These are phyloP conservation scores for Tribolium madens DNA, from an alignment of 1,140 invertebrate genomes.

Conservation along the genomic window DNA sequence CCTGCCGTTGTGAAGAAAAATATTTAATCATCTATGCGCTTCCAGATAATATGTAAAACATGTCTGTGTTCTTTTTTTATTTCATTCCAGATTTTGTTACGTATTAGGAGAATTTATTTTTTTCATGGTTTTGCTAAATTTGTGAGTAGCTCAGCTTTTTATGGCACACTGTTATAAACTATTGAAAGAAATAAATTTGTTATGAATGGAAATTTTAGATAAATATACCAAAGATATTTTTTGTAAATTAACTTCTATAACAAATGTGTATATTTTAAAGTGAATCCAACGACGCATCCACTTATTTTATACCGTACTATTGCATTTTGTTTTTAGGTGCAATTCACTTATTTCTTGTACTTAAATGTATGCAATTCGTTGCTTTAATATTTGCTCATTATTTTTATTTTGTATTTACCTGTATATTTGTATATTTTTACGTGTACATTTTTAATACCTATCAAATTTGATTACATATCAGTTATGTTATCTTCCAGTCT, in stretches of 20 bases:
- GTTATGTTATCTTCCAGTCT: constrained; percentile 49
- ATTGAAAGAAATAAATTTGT: constrained; percentile 56
- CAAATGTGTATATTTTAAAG: constrained; percentile 62
- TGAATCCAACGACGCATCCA: constrained; percentile 57
- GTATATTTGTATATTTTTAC: constrained; percentile 49
- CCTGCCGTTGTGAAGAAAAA: constrained; percentile 25
- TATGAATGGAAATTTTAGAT: constrained; percentile 59
- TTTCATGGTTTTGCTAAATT: constrained; percentile 8
- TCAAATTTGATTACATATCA: constrained; percentile 28
- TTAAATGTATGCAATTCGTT: constrained; percentile 48
- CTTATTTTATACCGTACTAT: constrained; percentile 49
- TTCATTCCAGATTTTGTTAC: constrained; percentile 35
- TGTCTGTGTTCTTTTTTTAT: constrained; percentile 36
- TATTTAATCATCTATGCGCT: constrained; percentile 47
- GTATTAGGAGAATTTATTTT: constrained; percentile 36
- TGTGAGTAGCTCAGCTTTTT: constrained; percentile 41
- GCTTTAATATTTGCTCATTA: constrained; percentile 49
- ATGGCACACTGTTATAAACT: constrained; percentile 55
- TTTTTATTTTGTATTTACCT: constrained; percentile 47
- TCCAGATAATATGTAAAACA: constrained; percentile 45
- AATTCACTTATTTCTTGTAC: constrained; percentile 48
- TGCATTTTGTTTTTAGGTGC: constrained; percentile 50
- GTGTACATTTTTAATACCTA: constrained; percentile 24
- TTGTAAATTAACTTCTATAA: constrained; percentile 62
- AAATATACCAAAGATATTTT: constrained; percentile 65